Evolutionary conservation across 2,113 vertebrate genomes (phyloP), one percentile per base, ranked within the genome.

Genomic region (Cavia porcellus): DNA sequence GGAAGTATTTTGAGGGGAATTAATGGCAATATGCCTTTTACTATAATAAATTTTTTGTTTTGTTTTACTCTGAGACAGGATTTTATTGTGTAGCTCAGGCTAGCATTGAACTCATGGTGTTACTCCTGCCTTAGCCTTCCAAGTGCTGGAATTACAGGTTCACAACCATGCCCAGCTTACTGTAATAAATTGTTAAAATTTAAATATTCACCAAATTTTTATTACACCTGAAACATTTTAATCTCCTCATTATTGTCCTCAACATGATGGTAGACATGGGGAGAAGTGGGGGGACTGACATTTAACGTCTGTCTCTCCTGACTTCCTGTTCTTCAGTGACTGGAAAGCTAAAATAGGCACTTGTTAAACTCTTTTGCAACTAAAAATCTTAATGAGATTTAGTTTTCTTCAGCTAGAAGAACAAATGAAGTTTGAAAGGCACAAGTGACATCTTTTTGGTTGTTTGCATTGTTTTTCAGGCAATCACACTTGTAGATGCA

Each of bases 371-470:
- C 28, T 25, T 20, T 82, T 92, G 19, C 12, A 70, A n/a, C 66
- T 86, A 14, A 66, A 72, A 2, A 82, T 77, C 35, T 92, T 86
- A 61, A 86, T 24, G 25, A 70, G 45, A 50, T 70, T 57, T 62
- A 66, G 20, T 28, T 92, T 92, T 79, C 52, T 77, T 75, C 11
- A 74, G 59, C 15, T 35, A 74, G 61, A 89, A 25, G 70, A 35
- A 19, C 45, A 86, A 61, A 50, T 81, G 80, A 94, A 24, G 17
- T 62, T 42, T 89, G 81, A 96, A 92, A 96, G 42, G 57, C 14
- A 81, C 12, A 74, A 17, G 4, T 68, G 28, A 80, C 13, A 52
- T 75, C 7, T 57, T 86, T 90, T 64, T 35, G 92, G 30, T 35
- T 83, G 12, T 47, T 55, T 86, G 47, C 17, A 70, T 6, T 74